Evolutionary conservation across 2,113 vertebrate species (phyloP).

Genomic region (Lamprotornis superbus): DNA sequence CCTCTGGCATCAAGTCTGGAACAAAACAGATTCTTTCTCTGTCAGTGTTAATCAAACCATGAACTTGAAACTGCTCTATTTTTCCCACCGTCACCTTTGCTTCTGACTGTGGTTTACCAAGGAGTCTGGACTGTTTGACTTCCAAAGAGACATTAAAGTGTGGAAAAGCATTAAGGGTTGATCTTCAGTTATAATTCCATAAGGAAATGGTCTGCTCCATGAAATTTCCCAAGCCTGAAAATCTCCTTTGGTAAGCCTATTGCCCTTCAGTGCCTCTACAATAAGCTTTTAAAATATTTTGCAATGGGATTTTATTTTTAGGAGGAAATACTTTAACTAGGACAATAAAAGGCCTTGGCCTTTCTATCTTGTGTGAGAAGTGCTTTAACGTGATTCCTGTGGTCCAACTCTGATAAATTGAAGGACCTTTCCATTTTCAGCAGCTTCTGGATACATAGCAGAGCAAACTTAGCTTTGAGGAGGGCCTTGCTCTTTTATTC

Average conservation of each 20-base stretch:
- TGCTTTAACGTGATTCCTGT: neutral
- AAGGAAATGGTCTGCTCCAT: neutral
- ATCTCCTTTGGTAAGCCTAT: neutral
- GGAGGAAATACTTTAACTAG: neutral
- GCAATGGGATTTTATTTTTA: neutral
- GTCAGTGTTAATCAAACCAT: neutral
- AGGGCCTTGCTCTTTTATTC: neutral
- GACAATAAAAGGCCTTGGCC: neutral
- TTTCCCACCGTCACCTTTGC: neutral
- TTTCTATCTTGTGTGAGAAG: neutral
- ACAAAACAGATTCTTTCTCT: neutral
- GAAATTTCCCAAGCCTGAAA: neutral
- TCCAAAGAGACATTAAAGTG: neutral
- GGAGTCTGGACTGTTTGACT: neutral
- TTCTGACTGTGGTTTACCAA: neutral
- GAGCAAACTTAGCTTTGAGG: neutral
- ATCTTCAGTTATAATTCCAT: neutral
- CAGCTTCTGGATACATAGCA: neutral
- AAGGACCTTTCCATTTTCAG: neutral
- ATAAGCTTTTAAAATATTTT: neutral
- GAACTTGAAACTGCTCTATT: neutral
- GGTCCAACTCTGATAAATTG: neutral
- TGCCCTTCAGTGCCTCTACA: neutral
- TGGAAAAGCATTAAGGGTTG: neutral
- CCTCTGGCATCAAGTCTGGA: neutral